Evolutionary conservation across 2,113 vertebrate species (phyloP), one percentile per base, ranked within the genome.

Genomic region (Saccopteryx bilineata): DNA sequence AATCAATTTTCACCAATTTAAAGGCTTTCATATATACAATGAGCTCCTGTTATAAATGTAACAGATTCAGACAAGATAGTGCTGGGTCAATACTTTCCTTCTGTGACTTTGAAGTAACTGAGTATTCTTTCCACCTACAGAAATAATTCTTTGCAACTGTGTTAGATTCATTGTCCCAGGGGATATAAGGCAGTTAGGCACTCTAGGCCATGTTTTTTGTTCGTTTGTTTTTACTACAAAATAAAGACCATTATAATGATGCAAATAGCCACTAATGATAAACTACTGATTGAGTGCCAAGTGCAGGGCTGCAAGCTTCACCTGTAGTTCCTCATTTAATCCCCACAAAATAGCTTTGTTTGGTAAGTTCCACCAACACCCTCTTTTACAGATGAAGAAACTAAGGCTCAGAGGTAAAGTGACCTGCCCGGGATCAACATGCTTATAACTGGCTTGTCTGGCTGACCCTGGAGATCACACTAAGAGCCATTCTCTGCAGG

Each of bases 1-100:
- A n/a, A 93, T 56, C 46, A 46, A 66, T 80, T 96, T 54, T 48
- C 50, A 26, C 60, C 82, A 87, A 18, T 46, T 80, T 69, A 81
- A 81, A 87, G 52, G 39, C 28, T 81, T 96, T 91, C 82, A 91
- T 12, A 66, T 50, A 75, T 24, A 60, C 33, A 46, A 56, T 11
- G 4, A 86, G 31, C 18, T n/a, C 86, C 46, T 76, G 17, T 88
- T 76, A 72, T 33, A 87, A 84, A 87, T n/a, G 65, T 81, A 72
- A 82, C 50, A 84, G 85, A 52, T 54, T 76, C 60, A 9, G 86
- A 74, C 12, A 63, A 87, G 74, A 54, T 61, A 56, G 17, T 72
- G 58, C 54, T 48, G n/a, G 46, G 65, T 75, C 93, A 71, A 7
- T 56, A 68, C 21, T 69, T 88, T 31, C 71, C 78, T 48, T 78